These are phyloP conservation scores for Pocota personata DNA, from an alignment of 2,888 invertebrate genomes.

Conservation along the genomic window DNA sequence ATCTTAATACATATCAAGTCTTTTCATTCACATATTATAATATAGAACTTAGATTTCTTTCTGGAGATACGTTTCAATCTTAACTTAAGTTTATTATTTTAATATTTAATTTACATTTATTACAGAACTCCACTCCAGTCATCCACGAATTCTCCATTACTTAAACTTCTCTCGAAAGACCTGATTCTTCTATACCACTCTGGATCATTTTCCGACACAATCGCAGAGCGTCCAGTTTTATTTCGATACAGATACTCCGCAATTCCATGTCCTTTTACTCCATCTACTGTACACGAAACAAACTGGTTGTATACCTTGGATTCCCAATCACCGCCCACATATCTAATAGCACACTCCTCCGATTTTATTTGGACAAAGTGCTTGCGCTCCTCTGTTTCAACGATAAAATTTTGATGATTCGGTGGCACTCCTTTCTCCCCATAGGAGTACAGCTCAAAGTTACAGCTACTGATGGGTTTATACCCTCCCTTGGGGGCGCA, in stretches of 20 bases:
- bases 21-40: constrained; percentile 4
- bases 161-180: constrained; percentile 36
- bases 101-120: background rate
- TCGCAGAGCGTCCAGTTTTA: constrained; percentile 84
- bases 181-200: constrained; percentile 83
- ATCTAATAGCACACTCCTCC: constrained; percentile 85
- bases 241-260: constrained; percentile 89
- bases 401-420: constrained; percentile 86
- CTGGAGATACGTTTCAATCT: too few relatives aligned
- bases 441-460: constrained; percentile 87
- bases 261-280: constrained; percentile 87
- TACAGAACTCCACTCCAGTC: constrained; percentile 50
- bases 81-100: background rate
- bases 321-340: constrained; percentile 87
- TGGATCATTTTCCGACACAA: constrained; percentile 83
- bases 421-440: constrained; percentile 88
- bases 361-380: constrained; percentile 86
- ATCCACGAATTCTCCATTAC: constrained; percentile 34
- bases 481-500: constrained; percentile 84
- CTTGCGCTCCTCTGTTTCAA: constrained; percentile 84
- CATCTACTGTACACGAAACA: constrained; percentile 83
- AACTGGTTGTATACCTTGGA: constrained; percentile 87
- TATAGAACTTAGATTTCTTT: background rate
- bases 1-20: constrained; percentile 38
- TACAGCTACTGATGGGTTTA: constrained; percentile 85